Conservation (phyloP, 2,797 vertebrate species). For the Pseudochromis fuscus region DNA sequence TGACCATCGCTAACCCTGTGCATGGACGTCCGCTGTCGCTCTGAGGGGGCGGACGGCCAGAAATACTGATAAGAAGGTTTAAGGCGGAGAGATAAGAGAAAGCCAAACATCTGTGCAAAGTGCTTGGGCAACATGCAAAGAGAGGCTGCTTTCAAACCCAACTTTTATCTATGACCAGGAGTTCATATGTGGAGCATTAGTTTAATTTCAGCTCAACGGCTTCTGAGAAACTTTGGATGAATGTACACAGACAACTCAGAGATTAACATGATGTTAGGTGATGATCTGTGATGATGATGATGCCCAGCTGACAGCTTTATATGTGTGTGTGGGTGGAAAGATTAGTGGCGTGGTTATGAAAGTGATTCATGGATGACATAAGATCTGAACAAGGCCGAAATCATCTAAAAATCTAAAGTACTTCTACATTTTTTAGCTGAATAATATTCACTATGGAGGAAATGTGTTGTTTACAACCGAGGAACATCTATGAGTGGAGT, state of each 20-base stretch:
- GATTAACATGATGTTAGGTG: no score
- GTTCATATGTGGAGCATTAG: no score
- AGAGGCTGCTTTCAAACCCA: neutral
- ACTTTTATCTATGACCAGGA: neutral
- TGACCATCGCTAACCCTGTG: neutral
- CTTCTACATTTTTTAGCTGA: neutral
- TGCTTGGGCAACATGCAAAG: neutral
- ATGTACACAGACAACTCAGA: no score
- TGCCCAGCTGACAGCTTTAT: conserved; percentile 1
- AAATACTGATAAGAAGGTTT: conserved; percentile 34
- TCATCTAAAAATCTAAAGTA: neutral
- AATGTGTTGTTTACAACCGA: conserved; percentile 8
- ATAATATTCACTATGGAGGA: neutral
- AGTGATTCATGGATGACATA: conserved; percentile 40
- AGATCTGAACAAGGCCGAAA: conserved; percentile 20
- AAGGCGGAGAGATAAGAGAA: conserved; percentile 14
- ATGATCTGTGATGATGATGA: conserved; percentile 33
- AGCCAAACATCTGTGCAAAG: conserved; percentile 29
- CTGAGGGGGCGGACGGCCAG: neutral
- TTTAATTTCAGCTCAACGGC: neutral
- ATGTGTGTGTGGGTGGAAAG: conserved; percentile 18
- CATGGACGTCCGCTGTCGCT: neutral
- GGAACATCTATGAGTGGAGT: neutral
- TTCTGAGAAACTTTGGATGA: no score
- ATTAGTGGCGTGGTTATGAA: conserved; percentile 37